Conservation (phyloP, 2,797 vertebrate species). For the Channa striata region DNA sequence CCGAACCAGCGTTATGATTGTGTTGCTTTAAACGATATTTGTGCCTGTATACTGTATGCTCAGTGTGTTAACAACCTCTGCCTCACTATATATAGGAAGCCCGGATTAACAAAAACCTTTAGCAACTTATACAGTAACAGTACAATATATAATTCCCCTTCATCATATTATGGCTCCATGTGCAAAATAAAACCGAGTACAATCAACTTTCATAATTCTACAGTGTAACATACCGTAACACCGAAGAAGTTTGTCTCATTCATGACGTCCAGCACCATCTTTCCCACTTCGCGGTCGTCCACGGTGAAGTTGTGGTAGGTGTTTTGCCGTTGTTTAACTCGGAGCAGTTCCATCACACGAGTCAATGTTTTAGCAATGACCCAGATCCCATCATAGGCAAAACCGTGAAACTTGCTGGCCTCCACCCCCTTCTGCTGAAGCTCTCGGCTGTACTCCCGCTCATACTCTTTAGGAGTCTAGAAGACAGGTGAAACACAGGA, state of each 20-base stretch:
- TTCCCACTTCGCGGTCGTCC: slow-evolving; percentile 94
- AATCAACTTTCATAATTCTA: no score
- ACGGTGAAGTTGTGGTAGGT: slow-evolving; percentile 95
- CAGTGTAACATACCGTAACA: slow-evolving; percentile 90
- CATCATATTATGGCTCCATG: background rate
- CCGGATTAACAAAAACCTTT: slow-evolving; percentile 7
- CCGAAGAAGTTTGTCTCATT: slow-evolving; percentile 99
- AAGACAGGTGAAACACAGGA: background rate
- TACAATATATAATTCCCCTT: no score
- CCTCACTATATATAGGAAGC: background rate
- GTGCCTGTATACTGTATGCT: background rate
- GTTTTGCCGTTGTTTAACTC: slow-evolving; percentile 88
- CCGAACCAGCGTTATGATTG: background rate
- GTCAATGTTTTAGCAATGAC: slow-evolving; percentile 97
- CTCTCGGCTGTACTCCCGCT: slow-evolving; percentile 93
- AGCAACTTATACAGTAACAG: background rate
- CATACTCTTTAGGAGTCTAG: slow-evolving; percentile 97
- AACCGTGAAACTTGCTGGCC: slow-evolving; percentile 98
- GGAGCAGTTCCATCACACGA: slow-evolving; percentile 94
- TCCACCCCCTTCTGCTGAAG: slow-evolving; percentile 92
- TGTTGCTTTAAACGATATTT: slow-evolving; percentile 7
- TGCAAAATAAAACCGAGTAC: background rate
- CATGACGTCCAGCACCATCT: slow-evolving; percentile 97
- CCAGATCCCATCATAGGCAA: slow-evolving; percentile 99
- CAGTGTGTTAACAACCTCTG: background rate